phyloP scores from a whole-genome alignment of 1,140 invertebrate genomes.

The Calliphora vicina region DNA sequence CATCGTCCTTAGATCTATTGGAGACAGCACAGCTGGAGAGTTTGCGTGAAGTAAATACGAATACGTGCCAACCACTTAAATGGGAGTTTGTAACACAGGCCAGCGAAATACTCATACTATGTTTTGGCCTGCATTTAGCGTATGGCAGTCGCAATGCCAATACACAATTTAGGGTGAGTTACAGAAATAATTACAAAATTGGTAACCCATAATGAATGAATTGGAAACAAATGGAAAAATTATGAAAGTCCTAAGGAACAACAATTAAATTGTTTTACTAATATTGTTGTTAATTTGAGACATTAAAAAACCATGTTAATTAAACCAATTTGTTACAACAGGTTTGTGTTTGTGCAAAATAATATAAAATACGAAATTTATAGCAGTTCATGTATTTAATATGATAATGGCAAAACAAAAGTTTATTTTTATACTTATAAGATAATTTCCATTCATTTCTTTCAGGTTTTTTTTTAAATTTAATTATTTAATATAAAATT shows the following conservation, averaged over 20 bases:
- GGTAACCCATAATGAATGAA: neutral
- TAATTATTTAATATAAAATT: neutral
- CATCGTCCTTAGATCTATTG: conserved; percentile 70
- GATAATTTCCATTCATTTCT: no score
- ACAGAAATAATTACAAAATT: neutral
- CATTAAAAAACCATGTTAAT: no score
- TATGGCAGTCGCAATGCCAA: conserved; percentile 84
- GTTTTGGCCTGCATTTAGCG: conserved; percentile 83
- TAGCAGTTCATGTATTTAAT: no score
- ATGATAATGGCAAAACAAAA: no score
- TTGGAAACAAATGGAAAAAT: no score
- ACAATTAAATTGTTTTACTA: no score
- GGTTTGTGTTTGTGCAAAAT: no score
- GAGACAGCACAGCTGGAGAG: conserved; percentile 62
- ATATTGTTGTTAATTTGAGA: no score
- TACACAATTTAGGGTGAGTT: conserved; percentile 75
- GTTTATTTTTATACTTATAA: no score
- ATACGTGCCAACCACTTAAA: conserved; percentile 79
- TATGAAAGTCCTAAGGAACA: no score
- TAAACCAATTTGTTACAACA: no score
- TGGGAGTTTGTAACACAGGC: conserved; percentile 91
- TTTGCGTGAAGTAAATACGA: conserved; percentile 66
- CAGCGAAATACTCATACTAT: conserved; percentile 83
- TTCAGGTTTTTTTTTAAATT: neutral
- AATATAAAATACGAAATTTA: no score